Evolutionary conservation across 2,113 vertebrate species (phyloP).

Genomic region (Alouatta palliata): DNA sequence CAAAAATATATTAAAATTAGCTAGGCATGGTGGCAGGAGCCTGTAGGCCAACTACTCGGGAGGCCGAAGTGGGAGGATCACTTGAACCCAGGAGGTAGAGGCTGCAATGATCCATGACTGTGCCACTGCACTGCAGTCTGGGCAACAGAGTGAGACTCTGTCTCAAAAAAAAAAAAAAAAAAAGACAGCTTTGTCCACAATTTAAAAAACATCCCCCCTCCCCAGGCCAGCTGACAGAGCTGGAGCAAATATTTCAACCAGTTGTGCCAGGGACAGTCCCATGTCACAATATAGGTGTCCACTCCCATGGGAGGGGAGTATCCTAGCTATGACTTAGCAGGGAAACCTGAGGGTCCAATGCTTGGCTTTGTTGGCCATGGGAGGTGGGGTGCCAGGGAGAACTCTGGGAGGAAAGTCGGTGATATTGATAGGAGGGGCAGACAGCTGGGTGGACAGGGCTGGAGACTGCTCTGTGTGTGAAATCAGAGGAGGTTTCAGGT

Average conservation of each 20-base stretch:
- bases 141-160: too few relatives aligned
- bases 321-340: not conserved
- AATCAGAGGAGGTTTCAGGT: not conserved
- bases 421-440: rapidly evolving
- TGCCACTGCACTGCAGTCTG: too few relatives aligned
- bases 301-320: too few relatives aligned
- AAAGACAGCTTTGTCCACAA: not conserved
- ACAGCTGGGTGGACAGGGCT: not conserved
- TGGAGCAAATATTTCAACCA: not conserved
- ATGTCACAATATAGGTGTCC: not conserved
- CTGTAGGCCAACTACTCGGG: too few relatives aligned
- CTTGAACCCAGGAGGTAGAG: too few relatives aligned
- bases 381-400: not conserved
- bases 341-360: not conserved
- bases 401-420: not conserved
- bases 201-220: not conserved
- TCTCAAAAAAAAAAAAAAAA: too few relatives aligned
- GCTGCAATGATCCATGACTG: too few relatives aligned
- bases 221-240: not conserved
- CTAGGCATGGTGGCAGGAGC: too few relatives aligned
- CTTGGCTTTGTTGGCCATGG: too few relatives aligned
- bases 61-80: too few relatives aligned
- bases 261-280: not conserved
- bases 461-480: not conserved
- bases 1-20: too few relatives aligned